These are phyloP conservation scores for Pseudobourletiella spinata DNA, from an alignment of 1,140 invertebrate genomes.

Conservation along the genomic window DNA sequence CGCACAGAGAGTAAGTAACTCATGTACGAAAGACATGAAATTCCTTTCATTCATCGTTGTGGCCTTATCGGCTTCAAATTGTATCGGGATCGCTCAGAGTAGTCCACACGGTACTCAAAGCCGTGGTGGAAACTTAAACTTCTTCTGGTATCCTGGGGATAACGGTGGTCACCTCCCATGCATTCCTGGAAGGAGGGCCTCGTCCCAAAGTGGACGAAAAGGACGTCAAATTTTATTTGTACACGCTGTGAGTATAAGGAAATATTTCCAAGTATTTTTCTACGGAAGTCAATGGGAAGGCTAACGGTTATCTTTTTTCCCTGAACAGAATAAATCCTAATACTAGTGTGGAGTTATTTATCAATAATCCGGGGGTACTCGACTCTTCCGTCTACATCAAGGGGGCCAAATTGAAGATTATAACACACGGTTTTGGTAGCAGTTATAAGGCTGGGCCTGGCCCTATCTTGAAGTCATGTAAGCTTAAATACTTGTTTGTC, in stretches of 20 bases:
- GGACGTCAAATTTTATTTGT: constrained; percentile 19
- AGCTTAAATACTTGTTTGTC: neutral
- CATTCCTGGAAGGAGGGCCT: constrained; percentile 17
- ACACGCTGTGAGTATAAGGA: constrained; percentile 9
- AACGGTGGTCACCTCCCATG: constrained; percentile 1
- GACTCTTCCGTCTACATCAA: constrained; percentile 8
- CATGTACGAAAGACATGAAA: too few relatives aligned
- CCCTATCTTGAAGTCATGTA: neutral
- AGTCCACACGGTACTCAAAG: too few relatives aligned
- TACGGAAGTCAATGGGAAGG: neutral
- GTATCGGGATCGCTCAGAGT: too few relatives aligned
- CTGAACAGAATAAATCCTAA: neutral
- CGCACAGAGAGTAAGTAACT: too few relatives aligned
- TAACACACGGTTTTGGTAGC: constrained; percentile 22
- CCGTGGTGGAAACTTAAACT: too few relatives aligned
- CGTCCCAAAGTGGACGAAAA: constrained; percentile 8
- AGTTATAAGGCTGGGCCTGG: constrained; percentile 3
- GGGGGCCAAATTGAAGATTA: constrained; percentile 21
- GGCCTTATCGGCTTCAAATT: too few relatives aligned
- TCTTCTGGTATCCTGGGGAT: constrained; percentile 14
- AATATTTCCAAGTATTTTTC: neutral
- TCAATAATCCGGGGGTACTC: neutral
- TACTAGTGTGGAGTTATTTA: neutral
- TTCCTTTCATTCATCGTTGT: too few relatives aligned
- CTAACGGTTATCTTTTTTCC: neutral